Base-by-base conservation (phyloP, 2,113 vertebrate genomes). In the human region DNA sequence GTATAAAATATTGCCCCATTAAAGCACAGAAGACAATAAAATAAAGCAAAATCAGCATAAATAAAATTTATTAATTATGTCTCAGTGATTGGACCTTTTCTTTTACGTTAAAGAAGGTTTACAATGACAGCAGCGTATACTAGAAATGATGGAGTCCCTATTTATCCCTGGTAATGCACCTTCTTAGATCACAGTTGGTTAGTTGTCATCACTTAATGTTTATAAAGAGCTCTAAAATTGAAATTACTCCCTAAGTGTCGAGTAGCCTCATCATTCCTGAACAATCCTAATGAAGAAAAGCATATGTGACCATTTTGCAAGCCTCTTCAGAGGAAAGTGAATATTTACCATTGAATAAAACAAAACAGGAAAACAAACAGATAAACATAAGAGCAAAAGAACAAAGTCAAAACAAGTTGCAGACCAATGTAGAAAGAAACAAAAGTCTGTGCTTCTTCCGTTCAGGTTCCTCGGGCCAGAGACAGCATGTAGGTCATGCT, bases 1-100 rank as follows among this genome's bases (percentile, higher is more conserved):
- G 23, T 35, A 64, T 61, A 87, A 70, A 30, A 45, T 66, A 73
- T 40, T 32, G 1, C 12, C 9, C 45, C 18, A 40, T 52, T 95
- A 96, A 94, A 81, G 25, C 20, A 40, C 3, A 87, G 11, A 72
- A 57, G 9, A 83, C 5, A 95, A 84, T 70, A 59, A 86, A 96
- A 94, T 79, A 94, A 75, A 95, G 30, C 40, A 89, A 97, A 91
- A 48, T 93, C 48, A 95, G 80, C 81, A 81, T 27, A 93, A 88
- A 59, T 82, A 70, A 76, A 95, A 94, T 64, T 55, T 38, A 79
- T 93, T 83, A 83, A 81, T 90, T 94, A 17, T 79, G 13, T 78
- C 50, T 82, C 55, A 50, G 66, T 20, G 66, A 95, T 35, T 43
- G 13, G 52, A 72, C 10, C 45, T 94, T 94, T 89, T 80, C 11